Base-by-base conservation (phyloP, 2,888 invertebrate species). In the Eupithecia inturbata region DNA sequence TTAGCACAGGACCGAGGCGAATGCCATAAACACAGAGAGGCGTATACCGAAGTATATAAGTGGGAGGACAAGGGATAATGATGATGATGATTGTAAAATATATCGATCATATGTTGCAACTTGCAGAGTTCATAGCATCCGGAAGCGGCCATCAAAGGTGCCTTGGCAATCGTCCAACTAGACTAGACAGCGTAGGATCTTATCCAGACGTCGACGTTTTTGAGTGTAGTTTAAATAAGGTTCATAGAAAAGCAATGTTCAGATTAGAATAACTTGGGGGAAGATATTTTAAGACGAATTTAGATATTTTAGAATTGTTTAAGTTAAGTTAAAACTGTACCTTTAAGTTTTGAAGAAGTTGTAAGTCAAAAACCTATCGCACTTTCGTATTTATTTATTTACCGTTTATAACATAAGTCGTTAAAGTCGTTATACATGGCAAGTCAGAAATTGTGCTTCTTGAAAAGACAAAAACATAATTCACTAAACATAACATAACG, bases 181-280 rank as follows among this genome's bases (percentile, higher is more conserved):
- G 60, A 68, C 70, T 70, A 75, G 72, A 75, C 72, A 53, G 68
- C 57, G 68, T 68, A 70, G 70, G 70, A n/a, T 12, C 39, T 22
- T 53, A 36, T 70, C 16, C 68, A 72, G 69, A 72, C 68, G 26
- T 60, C 22, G 69, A 72, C 68, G 26, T 60, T 31, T 68, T 49
- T 64, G 14, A 53, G 33, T 64, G 49, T 69, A 26, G 16, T 28
- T 49, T 68, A 72, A 62, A 72, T 68, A 72, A 39, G 28, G 53
- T 71, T 64, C 62, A 31, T 62, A 31, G 60, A 1, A 53, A 53
- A 53, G 26, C 26, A n/a, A 53, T 26, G 14, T 62, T 31, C 31
- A 31, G 19, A 31, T 62, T 19, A 19, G 31, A 31, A 31, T 31
- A 62, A 31, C 22, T 14, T 57, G 14, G 57, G 57, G 12, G 26